Evolutionary conservation across 2,113 vertebrate species (phyloP).

Genomic region (Ptychochromis oligacanthus): DNA sequence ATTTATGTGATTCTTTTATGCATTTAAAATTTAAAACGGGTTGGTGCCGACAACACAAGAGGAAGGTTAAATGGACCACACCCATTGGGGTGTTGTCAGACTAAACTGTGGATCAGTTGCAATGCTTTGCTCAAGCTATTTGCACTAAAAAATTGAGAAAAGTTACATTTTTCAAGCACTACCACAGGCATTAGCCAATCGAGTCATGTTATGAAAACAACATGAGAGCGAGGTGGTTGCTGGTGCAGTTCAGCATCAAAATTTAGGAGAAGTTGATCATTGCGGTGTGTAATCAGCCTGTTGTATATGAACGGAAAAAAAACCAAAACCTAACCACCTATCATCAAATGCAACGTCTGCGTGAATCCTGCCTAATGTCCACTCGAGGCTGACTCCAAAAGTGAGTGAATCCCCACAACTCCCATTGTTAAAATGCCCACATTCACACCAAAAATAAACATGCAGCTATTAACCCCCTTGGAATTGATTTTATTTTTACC

Average conservation of each 20-base stretch:
- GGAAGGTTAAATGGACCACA: too few relatives aligned
- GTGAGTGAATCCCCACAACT: too few relatives aligned
- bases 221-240: neutral
- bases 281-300: rapidly evolving
- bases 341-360: neutral
- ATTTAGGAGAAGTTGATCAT: neutral
- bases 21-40: too few relatives aligned
- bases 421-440: too few relatives aligned
- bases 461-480: too few relatives aligned
- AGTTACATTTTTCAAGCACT: neutral
- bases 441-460: too few relatives aligned
- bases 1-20: too few relatives aligned
- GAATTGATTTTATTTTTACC: too few relatives aligned
- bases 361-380: neutral
- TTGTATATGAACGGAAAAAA: neutral
- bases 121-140: neutral
- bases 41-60: too few relatives aligned
- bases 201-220: neutral
- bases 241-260: neutral
- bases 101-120: neutral
- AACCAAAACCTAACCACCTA: neutral
- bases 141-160: neutral
- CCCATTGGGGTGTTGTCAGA: neutral
- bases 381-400: too few relatives aligned
- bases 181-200: neutral